phyloP scores from a whole-genome alignment of 1,140 invertebrate genomes.

The Dendrolimus punctatus region DNA sequence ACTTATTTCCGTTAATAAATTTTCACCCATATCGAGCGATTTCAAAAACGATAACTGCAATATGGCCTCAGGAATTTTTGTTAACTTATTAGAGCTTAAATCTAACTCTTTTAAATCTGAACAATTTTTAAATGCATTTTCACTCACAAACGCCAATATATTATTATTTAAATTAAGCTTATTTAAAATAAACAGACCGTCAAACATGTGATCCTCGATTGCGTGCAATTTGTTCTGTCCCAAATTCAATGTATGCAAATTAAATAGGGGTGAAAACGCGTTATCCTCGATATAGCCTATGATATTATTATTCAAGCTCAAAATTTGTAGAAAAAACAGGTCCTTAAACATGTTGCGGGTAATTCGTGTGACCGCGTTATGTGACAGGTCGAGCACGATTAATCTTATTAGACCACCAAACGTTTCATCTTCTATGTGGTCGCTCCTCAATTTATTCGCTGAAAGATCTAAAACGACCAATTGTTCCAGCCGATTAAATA shows the following conservation, averaged over 20 bases:
- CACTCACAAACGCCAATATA: conserved; percentile 79
- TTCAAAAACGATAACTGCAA: conserved; percentile 82
- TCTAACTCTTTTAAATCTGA: conserved; percentile 86
- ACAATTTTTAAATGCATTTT: conserved; percentile 87
- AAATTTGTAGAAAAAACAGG: conserved; percentile 86
- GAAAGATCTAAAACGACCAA: conserved; percentile 81
- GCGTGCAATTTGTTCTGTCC: conserved; percentile 83
- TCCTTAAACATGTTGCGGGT: conserved; percentile 83
- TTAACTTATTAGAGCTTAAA: conserved; percentile 85
- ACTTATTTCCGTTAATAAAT: conserved; percentile 81
- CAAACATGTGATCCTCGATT: conserved; percentile 82
- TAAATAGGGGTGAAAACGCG: conserved; percentile 85
- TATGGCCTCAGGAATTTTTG: conserved; percentile 81
- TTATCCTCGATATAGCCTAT: conserved; percentile 83
- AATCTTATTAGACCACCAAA: conserved; percentile 80
- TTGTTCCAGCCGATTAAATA: conserved; percentile 79
- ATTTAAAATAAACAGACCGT: conserved; percentile 87
- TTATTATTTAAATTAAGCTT: conserved; percentile 86
- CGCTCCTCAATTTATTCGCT: conserved; percentile 80
- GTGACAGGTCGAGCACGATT: conserved; percentile 79
- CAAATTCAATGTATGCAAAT: conserved; percentile 85
- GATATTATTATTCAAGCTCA: conserved; percentile 85
- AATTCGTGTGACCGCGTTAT: conserved; percentile 77
- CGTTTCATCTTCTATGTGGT: conserved; percentile 78
- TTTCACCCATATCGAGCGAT: conserved; percentile 87